Evolutionary conservation across 2,888 invertebrate species (phyloP), one percentile per base, ranked within the genome.

Genomic region (Drosophila stalkeri): DNA sequence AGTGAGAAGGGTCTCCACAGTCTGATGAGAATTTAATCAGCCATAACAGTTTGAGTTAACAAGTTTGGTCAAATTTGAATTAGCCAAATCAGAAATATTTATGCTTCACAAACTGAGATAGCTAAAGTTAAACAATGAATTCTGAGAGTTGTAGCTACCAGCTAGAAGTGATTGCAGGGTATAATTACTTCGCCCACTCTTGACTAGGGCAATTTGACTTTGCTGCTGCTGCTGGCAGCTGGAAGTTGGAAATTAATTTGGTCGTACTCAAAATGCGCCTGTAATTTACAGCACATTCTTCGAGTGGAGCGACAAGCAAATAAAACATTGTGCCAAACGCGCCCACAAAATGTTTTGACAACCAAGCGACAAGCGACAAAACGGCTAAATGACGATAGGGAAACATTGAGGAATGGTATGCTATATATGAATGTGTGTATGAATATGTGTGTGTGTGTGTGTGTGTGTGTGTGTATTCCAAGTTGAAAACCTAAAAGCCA

Each of bases 241-340:
- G 72, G 41, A 57, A 74, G 70, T 63, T 71, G 63, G n/a, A 56
- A 59, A 44, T 75, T 75, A 64, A 69, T 60, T 74, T 70, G 60
- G n/a, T 52, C 44, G 56, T 64, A 64, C 70, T 52, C 56, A 52
- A 57, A 57, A 64, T 67, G 54, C 56, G 69, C 47, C 27, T 54
- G 54, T 75, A 75, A 74, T 69, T 75, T 69, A 75, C 59, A 75
- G 70, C 70, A 59, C 76, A 69, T 74, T 69, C 64, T 62, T 63
- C 16, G 59, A 64, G 60, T 43, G 39, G 49, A 67, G 71, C 75
- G 71, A 65, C 57, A 76, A 62, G 72, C 77, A 80, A 76, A 82
- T 85, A 85, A 66, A 83, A 81, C 84, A 81, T 81, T 81, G 71
- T 71, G 68, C 74, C 73, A 80, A 81, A 81, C 81, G 73, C 82